Conservation (phyloP, 2,113 vertebrate genomes). For the Gopherus evgoodei region DNA sequence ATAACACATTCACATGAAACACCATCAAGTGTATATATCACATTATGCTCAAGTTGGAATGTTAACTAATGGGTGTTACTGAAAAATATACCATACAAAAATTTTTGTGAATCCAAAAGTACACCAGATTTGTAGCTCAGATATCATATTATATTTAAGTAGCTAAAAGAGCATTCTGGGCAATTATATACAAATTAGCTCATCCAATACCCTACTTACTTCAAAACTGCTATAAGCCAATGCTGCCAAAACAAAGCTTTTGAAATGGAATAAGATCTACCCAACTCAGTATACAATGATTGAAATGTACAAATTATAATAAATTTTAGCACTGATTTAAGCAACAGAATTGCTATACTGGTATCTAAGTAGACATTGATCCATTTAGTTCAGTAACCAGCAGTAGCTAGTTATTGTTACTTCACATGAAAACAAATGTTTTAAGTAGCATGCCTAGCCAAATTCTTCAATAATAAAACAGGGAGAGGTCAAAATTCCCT, state of each 20-base stretch:
- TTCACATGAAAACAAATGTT: neutral
- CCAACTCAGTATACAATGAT: neutral
- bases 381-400: neutral
- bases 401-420: neutral
- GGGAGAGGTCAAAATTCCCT: neutral
- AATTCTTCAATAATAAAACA: neutral
- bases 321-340: neutral
- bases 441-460: neutral
- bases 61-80: neutral
- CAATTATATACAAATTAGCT: neutral
- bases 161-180: neutral
- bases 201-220: neutral
- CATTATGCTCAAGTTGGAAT: neutral
- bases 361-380: neutral
- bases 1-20: constrained; percentile 32
- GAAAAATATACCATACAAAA: neutral
- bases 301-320: rapidly evolving
- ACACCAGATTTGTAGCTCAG: neutral
- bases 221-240: neutral
- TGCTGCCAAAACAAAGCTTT: neutral
- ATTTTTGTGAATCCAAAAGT: neutral
- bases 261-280: neutral
- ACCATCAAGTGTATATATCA: neutral
- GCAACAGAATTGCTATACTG: neutral
- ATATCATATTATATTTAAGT: neutral